Base-by-base conservation (phyloP, 2,113 vertebrate genomes). In the Misgurnus anguillicaudatus region DNA sequence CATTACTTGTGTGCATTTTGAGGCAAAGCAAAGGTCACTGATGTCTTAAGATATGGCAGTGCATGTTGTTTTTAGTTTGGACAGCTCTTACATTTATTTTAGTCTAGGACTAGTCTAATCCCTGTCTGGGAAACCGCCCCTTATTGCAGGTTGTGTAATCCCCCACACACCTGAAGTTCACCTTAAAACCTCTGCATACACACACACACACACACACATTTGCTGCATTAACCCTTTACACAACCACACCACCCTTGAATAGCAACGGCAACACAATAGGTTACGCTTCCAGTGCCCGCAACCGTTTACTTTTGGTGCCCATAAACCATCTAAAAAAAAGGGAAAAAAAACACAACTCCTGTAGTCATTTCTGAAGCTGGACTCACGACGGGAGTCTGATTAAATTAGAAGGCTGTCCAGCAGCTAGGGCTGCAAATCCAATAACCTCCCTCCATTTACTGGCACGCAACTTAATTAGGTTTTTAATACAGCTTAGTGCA, bases 391-490 rank as follows among this genome's bases (percentile, higher is more conserved):
- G 87, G 85, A 85, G 92, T 10, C 68, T 86, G 91, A 93, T 85
- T 86, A 91, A 88, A 87, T 88, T 88, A 89, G 86, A 86, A 84
- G 82, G 90, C 90, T 91, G 90, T 91, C 88, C 86, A 90, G 92
- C 90, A 91, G 92, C 92, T 92, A 91, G 94, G 92, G 87, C 90
- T 91, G 92, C 87, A 93, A 96, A 96, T 94, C 93, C 94, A 93
- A 93, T 94, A 95, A 94, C 90, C 90, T 87, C n/a, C 79, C 90
- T 89, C 88, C 91, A 92, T 91, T 93, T 89, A 91, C 85, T 95
- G 95, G 94, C 95, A 94, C 93, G 91, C 90, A 89, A 93, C 94
- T 95, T 95, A 95, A 97, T 96, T 95, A 94, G 94, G 93, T 95
- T 94, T 92, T 94, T 96, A 96, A 96, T 94, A 93, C 90, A 91